phyloP scores from a whole-genome alignment of 1,140 invertebrate species.

The Maconellicoccus hirsutus region DNA sequence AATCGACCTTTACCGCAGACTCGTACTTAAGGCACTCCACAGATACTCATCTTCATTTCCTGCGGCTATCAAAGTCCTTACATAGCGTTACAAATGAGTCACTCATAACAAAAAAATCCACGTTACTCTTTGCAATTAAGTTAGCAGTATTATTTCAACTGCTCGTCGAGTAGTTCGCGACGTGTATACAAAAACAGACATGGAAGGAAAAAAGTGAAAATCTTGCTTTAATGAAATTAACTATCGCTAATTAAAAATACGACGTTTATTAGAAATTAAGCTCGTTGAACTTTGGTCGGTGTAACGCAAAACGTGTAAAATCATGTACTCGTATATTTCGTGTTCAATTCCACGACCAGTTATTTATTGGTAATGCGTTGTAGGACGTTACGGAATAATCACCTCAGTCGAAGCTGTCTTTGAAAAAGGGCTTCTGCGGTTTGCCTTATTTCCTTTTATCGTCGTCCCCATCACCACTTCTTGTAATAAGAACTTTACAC shows the following conservation, averaged over 20 bases:
- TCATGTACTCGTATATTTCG: too few species aligned
- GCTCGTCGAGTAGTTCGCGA: neutral
- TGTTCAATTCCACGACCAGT: neutral
- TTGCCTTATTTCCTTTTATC: slow-evolving; percentile 11
- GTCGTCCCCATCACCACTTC: neutral
- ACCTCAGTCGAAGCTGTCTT: slow-evolving; percentile 12
- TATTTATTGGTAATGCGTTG: neutral
- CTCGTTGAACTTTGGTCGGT: too few species aligned
- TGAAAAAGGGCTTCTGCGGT: slow-evolving; percentile 5
- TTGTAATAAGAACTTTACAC: slow-evolving; percentile 1
- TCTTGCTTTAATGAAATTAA: neutral
- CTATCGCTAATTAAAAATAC: neutral
- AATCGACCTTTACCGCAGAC: slow-evolving; percentile 7
- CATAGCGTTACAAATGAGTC: slow-evolving; percentile 3
- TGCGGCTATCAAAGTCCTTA: slow-evolving; percentile 3
- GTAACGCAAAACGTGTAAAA: too few species aligned
- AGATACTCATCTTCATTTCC: neutral
- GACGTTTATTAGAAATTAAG: neutral
- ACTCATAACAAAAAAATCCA: neutral
- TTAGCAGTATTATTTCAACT: neutral
- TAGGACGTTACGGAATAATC: slow-evolving; percentile 9
- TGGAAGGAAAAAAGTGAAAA: neutral
- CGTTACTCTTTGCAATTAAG: neutral
- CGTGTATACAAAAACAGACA: neutral
- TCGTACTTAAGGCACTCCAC: neutral